These are phyloP conservation scores for Psittacula cyanocephala DNA, from an alignment of 2,113 vertebrate species.

Conservation along the genomic window DNA sequence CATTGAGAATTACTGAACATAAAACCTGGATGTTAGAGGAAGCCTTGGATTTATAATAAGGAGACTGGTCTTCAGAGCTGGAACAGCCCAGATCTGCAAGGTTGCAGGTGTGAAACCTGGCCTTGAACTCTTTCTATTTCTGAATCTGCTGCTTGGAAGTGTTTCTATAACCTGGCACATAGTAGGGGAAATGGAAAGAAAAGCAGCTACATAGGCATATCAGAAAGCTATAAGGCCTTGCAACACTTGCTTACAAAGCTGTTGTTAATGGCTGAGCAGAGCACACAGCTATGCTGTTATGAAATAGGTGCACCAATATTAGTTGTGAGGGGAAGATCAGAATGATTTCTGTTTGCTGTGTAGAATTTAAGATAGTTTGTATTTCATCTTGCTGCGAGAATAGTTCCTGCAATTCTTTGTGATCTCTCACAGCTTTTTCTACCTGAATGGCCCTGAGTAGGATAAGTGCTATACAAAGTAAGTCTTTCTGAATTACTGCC, in stretches of 20 bases:
- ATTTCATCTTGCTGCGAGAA: conserved; percentile 1
- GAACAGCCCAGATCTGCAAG: neutral
- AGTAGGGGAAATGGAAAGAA: conserved; percentile 45
- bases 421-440: neutral
- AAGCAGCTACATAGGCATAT: conserved; percentile 45
- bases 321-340: neutral
- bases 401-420: neutral
- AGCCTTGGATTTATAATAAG: neutral
- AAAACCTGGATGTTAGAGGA: neutral
- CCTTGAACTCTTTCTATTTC: conserved; percentile 67
- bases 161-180: conserved; percentile 48
- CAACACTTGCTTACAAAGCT: conserved; percentile 37
- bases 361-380: neutral
- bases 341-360: neutral
- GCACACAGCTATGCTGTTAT: neutral
- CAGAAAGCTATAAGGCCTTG: conserved; percentile 15
- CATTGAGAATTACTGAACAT: neutral
- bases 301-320: neutral
- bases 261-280: conserved; percentile 33
- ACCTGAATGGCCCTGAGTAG: neutral
- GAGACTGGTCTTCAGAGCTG: neutral
- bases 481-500: neutral
- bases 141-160: conserved; percentile 54
- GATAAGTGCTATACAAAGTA: neutral
- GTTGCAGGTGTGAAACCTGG: conserved; percentile 54